Conservation (phyloP, 1,140 invertebrate genomes). For the Varroa destructor region DNA sequence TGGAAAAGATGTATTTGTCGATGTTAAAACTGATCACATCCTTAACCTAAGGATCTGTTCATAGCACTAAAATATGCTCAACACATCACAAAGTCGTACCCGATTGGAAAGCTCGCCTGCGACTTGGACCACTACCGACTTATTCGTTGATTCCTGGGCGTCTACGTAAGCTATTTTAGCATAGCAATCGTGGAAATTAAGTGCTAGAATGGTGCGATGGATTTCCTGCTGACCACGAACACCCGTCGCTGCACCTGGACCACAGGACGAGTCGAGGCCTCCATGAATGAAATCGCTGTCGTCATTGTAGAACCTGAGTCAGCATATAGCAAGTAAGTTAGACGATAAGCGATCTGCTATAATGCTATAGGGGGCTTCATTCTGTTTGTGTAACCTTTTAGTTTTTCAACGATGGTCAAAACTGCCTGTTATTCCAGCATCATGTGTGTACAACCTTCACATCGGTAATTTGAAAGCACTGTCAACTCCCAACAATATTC, state of each 20-base stretch:
- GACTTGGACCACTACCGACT: conserved; percentile 86
- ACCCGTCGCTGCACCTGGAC: conserved; percentile 53
- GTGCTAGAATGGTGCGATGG: conserved; percentile 81
- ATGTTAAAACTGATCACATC: too few species aligned
- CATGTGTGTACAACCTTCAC: too few species aligned
- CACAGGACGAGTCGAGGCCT: conserved; percentile 58
- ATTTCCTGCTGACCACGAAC: conserved; percentile 86
- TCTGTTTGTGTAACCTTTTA: too few species aligned
- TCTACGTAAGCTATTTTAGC: conserved; percentile 88
- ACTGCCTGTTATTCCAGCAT: too few species aligned
- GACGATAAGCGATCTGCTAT: background rate
- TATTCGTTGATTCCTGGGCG: conserved; percentile 73
- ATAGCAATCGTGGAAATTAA: conserved; percentile 91
- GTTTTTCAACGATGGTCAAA: too few species aligned
- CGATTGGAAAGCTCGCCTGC: conserved; percentile 79
- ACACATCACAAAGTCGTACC: too few species aligned
- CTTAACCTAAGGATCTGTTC: too few species aligned
- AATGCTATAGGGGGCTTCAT: too few species aligned
- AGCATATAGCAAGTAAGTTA: conserved; percentile 32
- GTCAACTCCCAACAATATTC: too few species aligned
- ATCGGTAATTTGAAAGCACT: too few species aligned
- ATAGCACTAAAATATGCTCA: too few species aligned
- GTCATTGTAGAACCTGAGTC: conserved; percentile 76
- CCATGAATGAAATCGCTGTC: conserved; percentile 90
- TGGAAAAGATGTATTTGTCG: too few species aligned